Conservation (phyloP, 2,797 vertebrate genomes). For the Natrix natrix region DNA sequence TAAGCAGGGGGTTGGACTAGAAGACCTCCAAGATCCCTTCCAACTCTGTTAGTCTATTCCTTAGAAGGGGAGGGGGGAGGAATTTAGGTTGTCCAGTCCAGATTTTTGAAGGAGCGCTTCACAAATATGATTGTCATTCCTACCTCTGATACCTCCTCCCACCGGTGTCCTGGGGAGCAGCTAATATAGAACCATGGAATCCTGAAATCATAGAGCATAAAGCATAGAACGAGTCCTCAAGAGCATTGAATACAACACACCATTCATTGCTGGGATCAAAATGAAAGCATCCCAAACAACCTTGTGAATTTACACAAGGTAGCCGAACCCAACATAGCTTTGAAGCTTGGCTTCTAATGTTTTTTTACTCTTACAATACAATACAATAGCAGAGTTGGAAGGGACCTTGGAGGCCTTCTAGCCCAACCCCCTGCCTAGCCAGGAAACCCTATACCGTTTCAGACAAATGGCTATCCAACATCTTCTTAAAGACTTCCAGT, state of each 20-base stretch:
- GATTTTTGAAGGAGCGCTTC: background rate
- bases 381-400: no score
- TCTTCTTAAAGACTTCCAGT: no score
- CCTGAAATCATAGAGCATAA: background rate
- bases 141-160: background rate
- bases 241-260: background rate
- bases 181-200: background rate
- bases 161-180: background rate
- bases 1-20: no score
- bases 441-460: no score
- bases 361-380: no score
- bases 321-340: background rate
- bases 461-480: no score
- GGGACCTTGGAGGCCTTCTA: no score
- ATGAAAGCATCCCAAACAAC: background rate
- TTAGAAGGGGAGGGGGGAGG: background rate
- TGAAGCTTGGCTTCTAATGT: background rate
- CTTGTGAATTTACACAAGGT: background rate
- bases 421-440: no score
- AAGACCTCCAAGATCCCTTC: no score
- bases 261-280: background rate
- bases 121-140: background rate
- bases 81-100: background rate
- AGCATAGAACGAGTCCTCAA: background rate
- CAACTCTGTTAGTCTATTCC: background rate